Evolutionary conservation across 2,888 invertebrate genomes (phyloP).

Genomic region (Hyppa rectilinea): DNA sequence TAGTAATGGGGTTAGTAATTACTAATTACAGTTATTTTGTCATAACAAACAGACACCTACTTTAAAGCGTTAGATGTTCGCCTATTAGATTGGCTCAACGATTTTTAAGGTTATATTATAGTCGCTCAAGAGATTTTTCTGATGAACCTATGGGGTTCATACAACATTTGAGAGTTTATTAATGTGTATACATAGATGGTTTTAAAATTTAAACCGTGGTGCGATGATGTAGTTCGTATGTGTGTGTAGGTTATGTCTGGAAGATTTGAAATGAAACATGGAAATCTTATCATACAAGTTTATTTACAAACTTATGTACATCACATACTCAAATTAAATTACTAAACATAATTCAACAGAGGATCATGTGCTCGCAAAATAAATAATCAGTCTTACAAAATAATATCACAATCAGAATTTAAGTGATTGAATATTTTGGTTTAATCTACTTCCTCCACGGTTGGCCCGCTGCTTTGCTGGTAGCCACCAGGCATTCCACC

Average conservation of each 20-base stretch:
- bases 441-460: conserved; percentile 82
- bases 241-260: too few species aligned
- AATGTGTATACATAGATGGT: too few species aligned
- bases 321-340: background rate
- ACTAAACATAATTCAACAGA: conserved; percentile 23
- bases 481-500: conserved; percentile 59
- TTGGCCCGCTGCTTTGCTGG: conserved; percentile 74
- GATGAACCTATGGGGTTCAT: too few species aligned
- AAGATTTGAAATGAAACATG: conserved; percentile 32
- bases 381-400: conserved; percentile 54
- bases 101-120: too few species aligned
- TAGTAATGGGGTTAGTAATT: too few species aligned
- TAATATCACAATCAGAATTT: conserved; percentile 30
- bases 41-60: too few species aligned
- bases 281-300: background rate
- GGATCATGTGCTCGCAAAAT: conserved; percentile 26
- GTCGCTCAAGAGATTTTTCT: too few species aligned
- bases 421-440: background rate
- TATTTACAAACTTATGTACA: conserved; percentile 21
- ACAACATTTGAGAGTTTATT: too few species aligned
- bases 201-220: background rate
- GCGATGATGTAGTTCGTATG: background rate
- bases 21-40: too few species aligned
- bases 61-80: too few species aligned
- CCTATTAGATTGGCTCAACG: too few species aligned